A percentile compares a stretch with the other conserved stretches of the same genome.
Conservation (phyloP, 2,888 invertebrate species). For the Leptogaster cylindrica region DNA sequence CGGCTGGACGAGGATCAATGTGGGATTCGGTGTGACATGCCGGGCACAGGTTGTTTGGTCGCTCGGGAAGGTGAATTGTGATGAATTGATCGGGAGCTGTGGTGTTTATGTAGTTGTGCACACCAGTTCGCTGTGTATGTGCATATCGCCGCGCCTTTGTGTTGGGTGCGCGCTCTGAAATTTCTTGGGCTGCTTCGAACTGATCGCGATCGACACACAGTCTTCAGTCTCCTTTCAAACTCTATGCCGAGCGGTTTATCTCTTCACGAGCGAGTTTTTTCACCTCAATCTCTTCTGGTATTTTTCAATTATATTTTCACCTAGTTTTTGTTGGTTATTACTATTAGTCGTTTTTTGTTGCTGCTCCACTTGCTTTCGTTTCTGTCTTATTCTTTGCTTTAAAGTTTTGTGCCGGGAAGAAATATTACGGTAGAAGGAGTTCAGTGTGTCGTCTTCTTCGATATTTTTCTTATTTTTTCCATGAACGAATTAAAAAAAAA, state of each 20-base stretch:
- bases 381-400: no score
- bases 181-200: conserved; percentile 32
- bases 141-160: not conserved
- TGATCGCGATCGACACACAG: conserved; percentile 41
- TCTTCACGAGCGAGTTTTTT: conserved; percentile 24
- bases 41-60: conserved; percentile 32
- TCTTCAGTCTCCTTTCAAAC: conserved; percentile 46
- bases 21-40: conserved; percentile 25
- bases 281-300: conserved; percentile 18
- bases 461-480: no score
- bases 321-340: conserved; percentile 14
- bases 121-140: not conserved
- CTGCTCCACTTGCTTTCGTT: conserved; percentile 20
- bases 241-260: conserved; percentile 47
- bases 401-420: no score
- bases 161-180: conserved; percentile 5
- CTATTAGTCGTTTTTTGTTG: no score
- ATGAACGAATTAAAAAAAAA: no score
- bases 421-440: no score
- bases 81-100: conserved; percentile 2
- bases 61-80: conserved; percentile 33
- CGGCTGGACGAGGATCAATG: no score
- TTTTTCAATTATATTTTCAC: conserved; percentile 20
- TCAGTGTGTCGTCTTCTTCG: no score
- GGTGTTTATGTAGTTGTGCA: not conserved